A percentile compares a stretch with the other conserved stretches of the same genome.
phyloP scores from a whole-genome alignment of 2,888 invertebrate genomes.

The Drosophila hamatofila region DNA sequence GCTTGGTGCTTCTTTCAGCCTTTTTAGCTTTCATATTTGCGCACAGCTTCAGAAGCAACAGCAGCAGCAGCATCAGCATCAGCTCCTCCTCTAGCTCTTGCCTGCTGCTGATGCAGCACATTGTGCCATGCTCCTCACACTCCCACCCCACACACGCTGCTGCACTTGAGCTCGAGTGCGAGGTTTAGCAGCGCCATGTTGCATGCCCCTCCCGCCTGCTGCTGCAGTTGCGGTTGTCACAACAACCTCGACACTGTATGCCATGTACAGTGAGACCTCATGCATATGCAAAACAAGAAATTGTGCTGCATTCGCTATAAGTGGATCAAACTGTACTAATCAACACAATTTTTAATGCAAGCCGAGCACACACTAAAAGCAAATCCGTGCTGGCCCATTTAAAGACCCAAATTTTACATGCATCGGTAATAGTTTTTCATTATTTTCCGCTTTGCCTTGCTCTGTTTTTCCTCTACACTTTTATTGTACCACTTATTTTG shows the following conservation, averaged over 20 bases:
- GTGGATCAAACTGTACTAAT: constrained; percentile 61
- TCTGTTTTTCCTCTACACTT: background rate
- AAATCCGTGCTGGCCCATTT: background rate
- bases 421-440: background rate
- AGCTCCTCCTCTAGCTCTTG: constrained; percentile 20
- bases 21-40: constrained; percentile 57
- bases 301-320: constrained; percentile 36
- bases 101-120: constrained; percentile 65
- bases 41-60: constrained; percentile 57
- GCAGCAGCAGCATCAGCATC: constrained; percentile 2
- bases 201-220: constrained; percentile 11
- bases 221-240: constrained; percentile 13
- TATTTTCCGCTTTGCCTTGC: background rate
- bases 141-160: background rate
- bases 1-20: constrained; percentile 35
- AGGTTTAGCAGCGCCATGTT: constrained; percentile 67
- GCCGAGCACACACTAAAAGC: background rate
- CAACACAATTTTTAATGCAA: constrained; percentile 58
- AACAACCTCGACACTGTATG: constrained; percentile 16
- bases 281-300: constrained; percentile 64
- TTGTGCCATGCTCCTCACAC: constrained; percentile 25
- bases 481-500: constrained; percentile 15
- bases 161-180: constrained; percentile 63
- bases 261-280: constrained; percentile 43
- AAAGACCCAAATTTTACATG: background rate